phyloP scores from a whole-genome alignment of 2,888 invertebrate species.

The Invenusta paracnida region DNA sequence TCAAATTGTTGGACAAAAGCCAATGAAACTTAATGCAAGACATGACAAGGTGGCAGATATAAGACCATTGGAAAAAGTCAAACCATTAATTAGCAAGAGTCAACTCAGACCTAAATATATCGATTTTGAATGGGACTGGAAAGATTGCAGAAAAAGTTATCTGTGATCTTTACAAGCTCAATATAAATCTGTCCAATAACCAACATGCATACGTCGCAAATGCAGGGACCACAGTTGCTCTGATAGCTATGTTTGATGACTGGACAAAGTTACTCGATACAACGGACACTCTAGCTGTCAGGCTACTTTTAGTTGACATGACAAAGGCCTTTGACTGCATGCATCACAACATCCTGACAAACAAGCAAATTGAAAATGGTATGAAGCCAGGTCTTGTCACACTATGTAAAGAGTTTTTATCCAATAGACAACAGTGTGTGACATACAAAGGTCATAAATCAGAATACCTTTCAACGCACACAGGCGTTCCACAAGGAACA shows the following conservation, averaged over 20 bases:
- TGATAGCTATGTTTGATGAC: slow-evolving; percentile 26
- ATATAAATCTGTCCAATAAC: slow-evolving; percentile 29
- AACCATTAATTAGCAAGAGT: slow-evolving; percentile 26
- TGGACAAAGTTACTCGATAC: slow-evolving; percentile 27
- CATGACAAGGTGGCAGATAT: slow-evolving; percentile 11
- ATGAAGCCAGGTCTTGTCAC: slow-evolving; percentile 22
- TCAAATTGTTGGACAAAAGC: no score
- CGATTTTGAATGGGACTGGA: slow-evolving; percentile 12
- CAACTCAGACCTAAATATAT: slow-evolving; percentile 26
- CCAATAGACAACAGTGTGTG: slow-evolving; percentile 23
- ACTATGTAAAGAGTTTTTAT: slow-evolving; percentile 16
- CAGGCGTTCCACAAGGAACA: background rate
- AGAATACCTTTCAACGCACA: slow-evolving; percentile 3
- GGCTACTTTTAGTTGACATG: slow-evolving; percentile 27
- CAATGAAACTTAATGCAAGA: no score
- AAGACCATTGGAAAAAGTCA: slow-evolving; percentile 12
- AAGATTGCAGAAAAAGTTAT: slow-evolving; percentile 26
- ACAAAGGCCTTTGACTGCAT: slow-evolving; percentile 5
- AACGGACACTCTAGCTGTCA: slow-evolving; percentile 23
- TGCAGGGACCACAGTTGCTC: slow-evolving; percentile 19
- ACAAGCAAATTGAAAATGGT: slow-evolving; percentile 26
- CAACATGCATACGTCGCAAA: slow-evolving; percentile 19
- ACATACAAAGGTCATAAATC: slow-evolving; percentile 29
- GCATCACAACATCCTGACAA: slow-evolving; percentile 18
- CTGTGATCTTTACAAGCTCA: slow-evolving; percentile 16